Evolutionary conservation across 2,113 vertebrate genomes (phyloP), one percentile per base, ranked within the genome.

Genomic region (Seriola rivoliana): DNA sequence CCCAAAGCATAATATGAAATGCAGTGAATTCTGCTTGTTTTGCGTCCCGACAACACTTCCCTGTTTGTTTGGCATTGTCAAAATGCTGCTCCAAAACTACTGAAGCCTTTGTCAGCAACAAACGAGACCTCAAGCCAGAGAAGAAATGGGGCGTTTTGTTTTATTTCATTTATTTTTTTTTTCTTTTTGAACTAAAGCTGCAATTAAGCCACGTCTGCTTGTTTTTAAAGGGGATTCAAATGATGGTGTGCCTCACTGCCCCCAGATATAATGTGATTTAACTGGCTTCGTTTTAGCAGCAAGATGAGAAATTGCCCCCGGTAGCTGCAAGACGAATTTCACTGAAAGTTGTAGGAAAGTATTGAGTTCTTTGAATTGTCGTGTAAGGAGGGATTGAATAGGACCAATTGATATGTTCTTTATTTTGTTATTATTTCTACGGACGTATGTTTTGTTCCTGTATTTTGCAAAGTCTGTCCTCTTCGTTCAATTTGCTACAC

Each of bases 81-180:
- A 68, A 71, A 54, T 11, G 55, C 75, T 71, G 76, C 78, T 66
- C 78, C 29, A 68, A 71, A 83, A 85, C 57, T 12, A 29, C 12
- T 14, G 71, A 71, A 48, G 66, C n/a, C 65, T 90, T 83, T 85
- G 85, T 88, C 85, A 85, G 84, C 85, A 84, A 74, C 75, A 88
- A 76, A 80, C 42, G 1, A 64, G 75, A 82, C 73, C 73, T 40
- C 0, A 8, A 85, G 86, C 76, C 57, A 66, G 2, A 73, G 11
- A 58, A 66, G 54, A 74, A 75, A 65, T 57, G 48, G 12, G 64
- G 16, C 40, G 5, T 19, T 46, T 70, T 68, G 9, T 62, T 7
- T 29, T 23, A 0, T n/a, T 67, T 48, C 8, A 23, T 40, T 40
- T 11, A 29, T 19, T 71, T 29, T 40, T 25, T 58, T 25, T 38